Base-by-base conservation (phyloP, 92 coral and sea anemone species). In the Umimayanthus chanpuru region DNA sequence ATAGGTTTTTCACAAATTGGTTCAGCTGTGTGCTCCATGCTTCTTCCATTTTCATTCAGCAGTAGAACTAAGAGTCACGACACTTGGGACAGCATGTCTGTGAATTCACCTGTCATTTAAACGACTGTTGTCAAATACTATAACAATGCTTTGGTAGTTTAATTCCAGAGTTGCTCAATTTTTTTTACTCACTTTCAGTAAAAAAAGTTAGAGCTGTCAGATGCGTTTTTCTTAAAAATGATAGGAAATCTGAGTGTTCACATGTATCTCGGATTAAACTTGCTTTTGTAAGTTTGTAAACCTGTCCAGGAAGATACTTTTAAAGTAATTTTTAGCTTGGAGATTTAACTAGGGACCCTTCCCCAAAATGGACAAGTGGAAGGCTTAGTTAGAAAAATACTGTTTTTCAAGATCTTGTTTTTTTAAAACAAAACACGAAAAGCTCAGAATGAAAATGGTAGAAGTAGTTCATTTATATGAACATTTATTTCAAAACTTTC, bases 1-100 rank as follows among this genome's bases (percentile, higher is more conserved):
- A 15, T 80, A 26, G 12, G 8, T 28, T 80, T 80, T 8, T 23
- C 16, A 38, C 28, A 15, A 30, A 68, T 49, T 44, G 70, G 87
- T 83, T 83, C 78, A 68, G 87, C 87, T 68, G 78, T 68, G 87
- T 83, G 87, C 87, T 83, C 87, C 87, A 44, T 26, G 21, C 76
- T 68, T 68, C 87, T 83, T 70, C 87, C 78, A 83, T 70, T 83
- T 83, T 70, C 68, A 83, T 83, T 83, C 87, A 29, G 86, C 55
- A 70, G 26, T 68, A n/a, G 55, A 65, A 68, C 41, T 39, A 67
- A 83, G 61, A 70, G 71, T 41, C 16, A 26, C 40, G 15, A 14
- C 61, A 44, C 71, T 43, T 28, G 20, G 66, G 68, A 41, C 43
- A 39, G 5, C 53, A 68, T n/a, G 11, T 44, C 18, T 30, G 8